phyloP scores from a whole-genome alignment of 2,888 invertebrate genomes.

The Hyposoter didymator region DNA sequence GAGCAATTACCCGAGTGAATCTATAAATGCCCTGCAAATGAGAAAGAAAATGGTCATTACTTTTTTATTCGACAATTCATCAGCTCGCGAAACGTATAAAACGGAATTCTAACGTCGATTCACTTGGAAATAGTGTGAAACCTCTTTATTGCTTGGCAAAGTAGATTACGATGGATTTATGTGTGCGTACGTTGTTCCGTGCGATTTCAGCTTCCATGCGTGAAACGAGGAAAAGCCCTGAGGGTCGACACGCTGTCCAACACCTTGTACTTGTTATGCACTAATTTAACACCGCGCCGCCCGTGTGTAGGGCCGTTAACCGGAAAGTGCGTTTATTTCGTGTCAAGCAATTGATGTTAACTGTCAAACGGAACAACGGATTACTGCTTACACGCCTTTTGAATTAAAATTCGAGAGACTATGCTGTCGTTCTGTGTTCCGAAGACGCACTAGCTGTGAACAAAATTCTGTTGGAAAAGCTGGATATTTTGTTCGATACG shows the following conservation, averaged over 20 bases:
- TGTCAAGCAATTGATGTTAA: constrained; percentile 23
- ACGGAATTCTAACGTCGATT: constrained; percentile 33
- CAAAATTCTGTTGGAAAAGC: too few relatives aligned
- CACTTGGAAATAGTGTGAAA: constrained; percentile 36
- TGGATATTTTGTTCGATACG: too few relatives aligned
- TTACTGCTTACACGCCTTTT: neutral
- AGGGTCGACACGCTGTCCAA: constrained; percentile 41
- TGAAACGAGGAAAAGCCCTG: constrained; percentile 62
- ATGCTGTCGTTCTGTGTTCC: neutral
- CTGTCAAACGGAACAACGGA: neutral
- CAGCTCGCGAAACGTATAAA: neutral
- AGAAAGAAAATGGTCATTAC: neutral
- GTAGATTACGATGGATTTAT: constrained; percentile 5
- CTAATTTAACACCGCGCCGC: constrained; percentile 40
- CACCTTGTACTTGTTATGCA: constrained; percentile 36
- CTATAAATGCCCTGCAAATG: neutral
- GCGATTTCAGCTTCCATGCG: constrained; percentile 49
- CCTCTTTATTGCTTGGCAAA: neutral
- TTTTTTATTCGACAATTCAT: constrained; percentile 23
- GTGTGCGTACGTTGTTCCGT: neutral
- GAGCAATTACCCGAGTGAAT: neutral
- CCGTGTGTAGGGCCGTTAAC: constrained; percentile 1
- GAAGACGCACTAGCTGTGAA: too few relatives aligned
- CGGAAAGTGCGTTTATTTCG: constrained; percentile 15
- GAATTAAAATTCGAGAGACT: neutral